These are phyloP conservation scores for Melanargia galathea DNA, from an alignment of 2,888 invertebrate species.

Conservation along the genomic window DNA sequence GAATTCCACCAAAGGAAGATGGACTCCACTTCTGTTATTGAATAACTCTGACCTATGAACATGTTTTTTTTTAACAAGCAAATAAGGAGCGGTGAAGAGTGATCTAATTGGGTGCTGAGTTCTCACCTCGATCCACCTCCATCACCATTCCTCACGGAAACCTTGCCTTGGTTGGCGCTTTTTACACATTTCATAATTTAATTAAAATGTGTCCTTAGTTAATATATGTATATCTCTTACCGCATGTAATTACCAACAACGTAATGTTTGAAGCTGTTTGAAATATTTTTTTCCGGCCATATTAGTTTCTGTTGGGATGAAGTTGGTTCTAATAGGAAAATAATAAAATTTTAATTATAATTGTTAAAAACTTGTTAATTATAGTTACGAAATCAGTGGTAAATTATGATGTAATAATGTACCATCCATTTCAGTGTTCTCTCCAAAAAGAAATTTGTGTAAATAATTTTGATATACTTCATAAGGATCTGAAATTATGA, in stretches of 20 bases:
- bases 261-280: constrained; percentile 27
- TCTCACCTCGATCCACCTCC: too few species aligned
- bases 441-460: constrained; percentile 44
- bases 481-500: constrained; percentile 47
- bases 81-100: background rate
- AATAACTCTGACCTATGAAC: constrained; percentile 60
- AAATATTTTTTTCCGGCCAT: constrained; percentile 5
- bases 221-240: constrained; percentile 24
- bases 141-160: too few species aligned
- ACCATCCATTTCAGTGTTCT: constrained; percentile 33
- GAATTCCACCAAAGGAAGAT: constrained; percentile 54
- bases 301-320: background rate
- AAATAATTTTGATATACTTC: constrained; percentile 39
- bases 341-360: too few species aligned
- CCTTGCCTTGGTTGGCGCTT: background rate
- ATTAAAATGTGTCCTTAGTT: background rate
- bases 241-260: constrained; percentile 37
- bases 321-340: constrained; percentile 16
- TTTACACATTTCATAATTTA: background rate
- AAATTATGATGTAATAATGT: background rate
- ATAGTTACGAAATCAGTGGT: too few species aligned
- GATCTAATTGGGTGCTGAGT: too few species aligned
- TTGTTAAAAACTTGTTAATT: too few species aligned
- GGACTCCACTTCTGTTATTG: constrained; percentile 56
- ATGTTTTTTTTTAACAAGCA: constrained; percentile 2